Evolutionary conservation across 2,888 invertebrate species (phyloP).

Genomic region (Lasioglossum calceatum): DNA sequence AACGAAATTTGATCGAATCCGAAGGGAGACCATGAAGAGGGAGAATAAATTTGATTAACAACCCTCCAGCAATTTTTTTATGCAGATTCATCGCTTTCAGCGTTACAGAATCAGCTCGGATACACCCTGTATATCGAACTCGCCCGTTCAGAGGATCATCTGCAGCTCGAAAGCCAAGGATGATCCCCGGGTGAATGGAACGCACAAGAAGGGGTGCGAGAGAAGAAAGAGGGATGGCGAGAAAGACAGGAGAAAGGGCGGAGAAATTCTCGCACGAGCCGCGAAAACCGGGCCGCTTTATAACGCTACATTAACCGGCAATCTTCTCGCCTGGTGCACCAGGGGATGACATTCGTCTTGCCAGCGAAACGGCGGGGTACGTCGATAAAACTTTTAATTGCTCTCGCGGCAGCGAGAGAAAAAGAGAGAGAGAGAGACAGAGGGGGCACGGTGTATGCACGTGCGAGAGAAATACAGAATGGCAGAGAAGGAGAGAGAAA

Average conservation of each 20-base stretch:
- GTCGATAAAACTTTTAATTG: conserved; percentile 82
- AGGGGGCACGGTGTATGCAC: neutral
- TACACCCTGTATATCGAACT: conserved; percentile 43
- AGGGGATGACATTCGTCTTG: conserved; percentile 49
- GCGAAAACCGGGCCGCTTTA: conserved; percentile 69
- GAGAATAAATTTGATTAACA: neutral
- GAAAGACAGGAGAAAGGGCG: neutral
- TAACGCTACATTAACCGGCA: conserved; percentile 79
- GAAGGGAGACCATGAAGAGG: neutral
- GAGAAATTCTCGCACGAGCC: conserved; percentile 61
- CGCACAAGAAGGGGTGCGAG: neutral
- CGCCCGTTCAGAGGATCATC: conserved; percentile 48
- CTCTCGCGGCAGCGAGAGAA: conserved; percentile 52
- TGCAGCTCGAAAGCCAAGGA: conserved; percentile 38
- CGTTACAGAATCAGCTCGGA: neutral
- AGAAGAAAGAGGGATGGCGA: neutral
- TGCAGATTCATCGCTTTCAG: neutral
- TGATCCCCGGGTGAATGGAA: conserved; percentile 37
- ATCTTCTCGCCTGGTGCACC: conserved; percentile 71
- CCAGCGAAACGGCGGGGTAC: conserved; percentile 53
- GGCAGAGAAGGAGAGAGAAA: neutral
- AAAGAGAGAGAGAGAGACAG: neutral
- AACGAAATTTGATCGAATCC: neutral
- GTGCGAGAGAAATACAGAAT: neutral
- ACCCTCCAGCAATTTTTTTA: neutral